Evolutionary conservation across 2,797 vertebrate genomes (phyloP), one percentile per base, ranked within the genome.

Genomic region (Cottoperca gobio): DNA sequence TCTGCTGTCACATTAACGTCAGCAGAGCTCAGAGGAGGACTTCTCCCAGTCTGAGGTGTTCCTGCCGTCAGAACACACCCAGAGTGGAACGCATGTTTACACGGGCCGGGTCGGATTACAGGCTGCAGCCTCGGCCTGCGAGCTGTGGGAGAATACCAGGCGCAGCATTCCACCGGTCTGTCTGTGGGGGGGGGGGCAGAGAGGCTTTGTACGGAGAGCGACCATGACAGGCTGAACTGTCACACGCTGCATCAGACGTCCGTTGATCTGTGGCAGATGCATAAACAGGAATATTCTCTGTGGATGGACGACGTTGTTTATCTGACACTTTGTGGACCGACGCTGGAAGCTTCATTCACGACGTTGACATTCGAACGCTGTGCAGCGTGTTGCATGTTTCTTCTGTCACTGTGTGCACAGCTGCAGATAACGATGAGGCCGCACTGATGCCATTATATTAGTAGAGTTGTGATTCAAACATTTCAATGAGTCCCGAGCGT

Each of bases 91-190:
- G 57, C 90, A 46, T 92, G 91, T 94, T 93, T 91, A 85, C 87
- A 93, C 90, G 67, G 89, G 88, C 87, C 88, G 73, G 90, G 83
- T 94, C 92, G 46, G 84, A 90, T 93, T 91, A 92, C 93, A 91
- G 16, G 72, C 84, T 79, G 78, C 81, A 81, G 87, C 78, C 76
- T 72, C 73, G 21, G 86, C 83, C 81, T 81, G 83, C 14, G 60
- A 79, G 89, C 83, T 71, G 78, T 17, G 67, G 67, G 88, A 88
- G 90, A 93, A 93, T 92, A 92, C 90, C 92, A 92, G 84, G 90
- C 93, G 70, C 89, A 83, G 88, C 92, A 93, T 94, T 92, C 92
- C 93, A 89, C 88, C 77, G 17, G 86, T 82, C 84, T 67, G 83
- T 88, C 86, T 90, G 81, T 68, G 85, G 85, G 83, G 86, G 88